phyloP scores from a whole-genome alignment of 2,888 invertebrate genomes.

The Mythimna pallens region DNA sequence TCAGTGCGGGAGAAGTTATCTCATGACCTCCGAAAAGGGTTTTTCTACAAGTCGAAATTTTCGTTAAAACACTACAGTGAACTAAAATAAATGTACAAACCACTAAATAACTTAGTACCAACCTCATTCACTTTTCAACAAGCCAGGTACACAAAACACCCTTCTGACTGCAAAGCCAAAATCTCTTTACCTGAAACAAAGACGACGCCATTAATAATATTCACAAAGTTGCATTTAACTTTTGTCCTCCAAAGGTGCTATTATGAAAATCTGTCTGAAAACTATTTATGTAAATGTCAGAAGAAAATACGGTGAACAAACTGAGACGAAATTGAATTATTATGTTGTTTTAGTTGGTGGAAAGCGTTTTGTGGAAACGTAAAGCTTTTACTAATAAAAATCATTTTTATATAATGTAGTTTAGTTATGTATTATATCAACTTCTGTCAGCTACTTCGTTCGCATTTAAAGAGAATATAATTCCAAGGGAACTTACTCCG shows the following conservation, averaged over 20 bases:
- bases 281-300: conserved; percentile 40
- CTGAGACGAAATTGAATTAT: conserved; percentile 21
- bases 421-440: too few relatives aligned
- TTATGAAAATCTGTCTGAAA: conserved; percentile 46
- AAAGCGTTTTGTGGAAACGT: not conserved
- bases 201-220: conserved; percentile 56
- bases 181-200: conserved; percentile 64
- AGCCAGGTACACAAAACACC: conserved; percentile 40
- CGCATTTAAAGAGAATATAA: too few relatives aligned
- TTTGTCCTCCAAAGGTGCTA: conserved; percentile 29
- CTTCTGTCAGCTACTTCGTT: too few relatives aligned
- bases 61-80: too few relatives aligned
- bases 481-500: too few relatives aligned
- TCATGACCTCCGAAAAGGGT: too few relatives aligned
- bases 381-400: not conserved
- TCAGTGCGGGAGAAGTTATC: too few relatives aligned
- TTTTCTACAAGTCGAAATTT: too few relatives aligned
- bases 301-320: conserved; percentile 28
- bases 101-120: not conserved
- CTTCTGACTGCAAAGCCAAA: conserved; percentile 40
- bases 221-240: conserved; percentile 57
- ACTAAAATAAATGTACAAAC: not conserved
- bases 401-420: too few relatives aligned
- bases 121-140: conserved; percentile 39
- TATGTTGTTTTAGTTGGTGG: conserved; percentile 5